Evolutionary conservation across 1,140 invertebrate species (phyloP).

Genomic region (Agrilus planipennis): DNA sequence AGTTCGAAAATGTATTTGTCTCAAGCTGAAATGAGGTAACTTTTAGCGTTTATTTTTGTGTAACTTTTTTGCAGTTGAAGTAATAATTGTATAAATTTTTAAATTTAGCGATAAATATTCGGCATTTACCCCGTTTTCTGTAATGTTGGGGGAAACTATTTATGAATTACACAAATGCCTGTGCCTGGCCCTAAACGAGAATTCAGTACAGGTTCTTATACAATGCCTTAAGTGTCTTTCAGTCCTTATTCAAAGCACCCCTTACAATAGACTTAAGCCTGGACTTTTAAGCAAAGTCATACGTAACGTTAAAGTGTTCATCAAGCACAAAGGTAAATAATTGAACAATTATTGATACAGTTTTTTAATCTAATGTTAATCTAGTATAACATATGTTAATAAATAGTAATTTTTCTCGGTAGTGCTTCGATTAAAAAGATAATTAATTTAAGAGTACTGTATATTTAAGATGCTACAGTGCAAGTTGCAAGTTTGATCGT

Average conservation of each 20-base stretch:
- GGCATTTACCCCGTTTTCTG: constrained; percentile 66
- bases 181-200: constrained; percentile 52
- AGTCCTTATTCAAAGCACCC: constrained; percentile 57
- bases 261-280: constrained; percentile 58
- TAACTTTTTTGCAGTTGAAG: background rate
- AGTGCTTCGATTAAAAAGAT: no score
- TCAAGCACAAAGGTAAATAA: constrained; percentile 58
- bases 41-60: background rate
- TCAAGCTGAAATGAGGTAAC: constrained; percentile 43
- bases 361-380: no score
- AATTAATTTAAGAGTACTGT: background rate
- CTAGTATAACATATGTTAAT: no score
- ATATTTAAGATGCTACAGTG: constrained; percentile 51
- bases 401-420: no score
- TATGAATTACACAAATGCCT: constrained; percentile 59
- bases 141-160: constrained; percentile 60
- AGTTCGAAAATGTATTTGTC: constrained; percentile 50
- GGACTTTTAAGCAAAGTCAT: constrained; percentile 61
- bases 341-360: no score
- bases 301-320: constrained; percentile 50
- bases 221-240: constrained; percentile 63
- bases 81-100: background rate
- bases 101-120: constrained; percentile 24
- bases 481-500: constrained; percentile 64
- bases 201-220: constrained; percentile 50